These are phyloP conservation scores for Hestina assimilis DNA, from an alignment of 1,140 invertebrate genomes.

Conservation along the genomic window DNA sequence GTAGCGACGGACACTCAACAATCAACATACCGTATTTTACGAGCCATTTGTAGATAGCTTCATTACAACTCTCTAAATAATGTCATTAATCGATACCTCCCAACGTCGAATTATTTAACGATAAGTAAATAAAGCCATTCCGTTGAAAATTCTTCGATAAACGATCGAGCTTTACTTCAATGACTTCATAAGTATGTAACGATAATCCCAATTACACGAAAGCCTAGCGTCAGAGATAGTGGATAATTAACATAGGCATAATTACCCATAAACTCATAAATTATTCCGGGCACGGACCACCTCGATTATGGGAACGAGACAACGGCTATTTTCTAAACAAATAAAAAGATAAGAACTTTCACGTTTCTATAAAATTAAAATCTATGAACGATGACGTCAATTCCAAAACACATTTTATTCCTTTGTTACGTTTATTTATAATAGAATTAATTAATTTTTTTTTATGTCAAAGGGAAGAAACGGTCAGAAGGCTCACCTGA, in stretches of 20 bases:
- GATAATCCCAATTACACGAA: slow-evolving; percentile 18
- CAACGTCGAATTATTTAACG: slow-evolving; percentile 2
- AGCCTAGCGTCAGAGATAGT: slow-evolving; percentile 13
- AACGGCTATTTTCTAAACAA: slow-evolving; percentile 14
- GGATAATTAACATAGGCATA: slow-evolving; percentile 32
- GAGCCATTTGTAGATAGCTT: background rate
- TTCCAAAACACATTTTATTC: background rate
- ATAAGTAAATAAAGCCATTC: slow-evolving; percentile 22
- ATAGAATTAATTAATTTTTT: background rate
- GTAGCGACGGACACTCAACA: background rate
- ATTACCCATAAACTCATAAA: slow-evolving; percentile 28
- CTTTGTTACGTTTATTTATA: background rate
- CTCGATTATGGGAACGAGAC: slow-evolving; percentile 23
- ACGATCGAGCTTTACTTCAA: background rate
- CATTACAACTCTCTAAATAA: background rate
- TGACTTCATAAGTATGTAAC: background rate
- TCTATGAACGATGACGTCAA: background rate
- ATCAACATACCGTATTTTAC: background rate
- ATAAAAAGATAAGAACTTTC: slow-evolving; percentile 22
- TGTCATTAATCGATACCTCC: background rate
- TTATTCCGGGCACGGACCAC: slow-evolving; percentile 26
- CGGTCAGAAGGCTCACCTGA: no score
- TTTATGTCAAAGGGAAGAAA: no score
- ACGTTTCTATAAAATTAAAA: slow-evolving; percentile 10
- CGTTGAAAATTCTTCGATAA: slow-evolving; percentile 8